Conservation (phyloP, 1,140 invertebrate species). For the Antheraea pernyi region DNA sequence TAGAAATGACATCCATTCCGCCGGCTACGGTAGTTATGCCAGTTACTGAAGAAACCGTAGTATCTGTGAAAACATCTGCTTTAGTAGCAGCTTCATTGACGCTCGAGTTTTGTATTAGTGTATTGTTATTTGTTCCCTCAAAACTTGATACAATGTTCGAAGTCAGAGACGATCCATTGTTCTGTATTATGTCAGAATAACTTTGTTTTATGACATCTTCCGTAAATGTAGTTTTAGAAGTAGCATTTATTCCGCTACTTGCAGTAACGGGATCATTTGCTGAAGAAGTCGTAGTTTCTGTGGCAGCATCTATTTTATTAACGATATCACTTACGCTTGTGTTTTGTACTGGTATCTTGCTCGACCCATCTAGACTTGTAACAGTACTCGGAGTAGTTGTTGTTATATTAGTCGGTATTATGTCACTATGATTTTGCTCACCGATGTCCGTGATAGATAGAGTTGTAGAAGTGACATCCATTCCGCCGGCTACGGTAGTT, state of each 20-base stretch:
- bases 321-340: not conserved
- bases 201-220: too few species aligned
- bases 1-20: too few species aligned
- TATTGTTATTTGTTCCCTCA: too few species aligned
- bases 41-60: not conserved
- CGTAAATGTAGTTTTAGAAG: too few species aligned
- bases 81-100: not conserved
- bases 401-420: not conserved
- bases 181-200: too few species aligned
- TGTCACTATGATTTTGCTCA: not conserved
- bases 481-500: too few species aligned
- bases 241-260: too few species aligned
- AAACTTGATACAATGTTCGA: too few species aligned
- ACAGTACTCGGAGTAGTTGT: not conserved
- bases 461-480: too few species aligned
- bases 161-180: too few species aligned
- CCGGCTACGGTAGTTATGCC: too few species aligned
- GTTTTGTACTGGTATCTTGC: not conserved
- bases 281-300: not conserved
- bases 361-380: not conserved
- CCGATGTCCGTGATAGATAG: too few species aligned
- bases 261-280: not conserved
- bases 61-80: not conserved
- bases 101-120: not conserved
- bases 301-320: not conserved